Evolutionary conservation across 2,113 vertebrate genomes (phyloP), one percentile per base, ranked within the genome.

Genomic region (Zootoca vivipara): DNA sequence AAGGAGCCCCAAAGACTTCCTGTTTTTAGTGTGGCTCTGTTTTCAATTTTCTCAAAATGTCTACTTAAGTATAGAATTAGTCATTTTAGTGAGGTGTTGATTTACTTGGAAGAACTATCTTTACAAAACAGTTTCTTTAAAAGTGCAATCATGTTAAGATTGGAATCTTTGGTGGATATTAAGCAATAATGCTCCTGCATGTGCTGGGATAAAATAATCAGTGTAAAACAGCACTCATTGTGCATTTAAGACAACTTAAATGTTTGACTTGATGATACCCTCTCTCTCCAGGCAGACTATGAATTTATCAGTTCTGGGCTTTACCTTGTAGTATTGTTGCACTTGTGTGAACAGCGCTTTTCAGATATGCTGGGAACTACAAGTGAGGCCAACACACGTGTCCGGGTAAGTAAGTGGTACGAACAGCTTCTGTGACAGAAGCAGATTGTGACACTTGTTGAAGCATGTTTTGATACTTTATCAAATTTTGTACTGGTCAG

Each of bases 281-380:
- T 94, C 92, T 91, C 79, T 1, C 89, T 95, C 24, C 97, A 99
- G 99, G 99, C 98, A 20, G 98, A 99, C 93, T 99, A 98, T 88
- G 98, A 99, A 96, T 99, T 99, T 94, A 98, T 99, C 97, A 99
- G 98, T 97, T 99, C 98, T 86, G 98, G 99, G 52, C 98, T 99
- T 85, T 99, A 99, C 95, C 97, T 99, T 95, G 99, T 99, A 96
- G 98, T 99, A 80, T 97, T 99, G 94, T 93, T 99, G 89, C 98
- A 99, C 93, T 98, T 99, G 92, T 99, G 98, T 8, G 98, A 99
- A 92, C 98, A 99, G 96, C 98, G 99, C 93, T 99, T 99, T 96
- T 99, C 98, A 18, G 98, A 99, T 86, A 98, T 99, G 93, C 96
- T 99, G 82, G 98, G 99, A 94, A 98, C 98, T 0, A 97, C 98